These are phyloP conservation scores for Austrofundulus limnaeus DNA, from an alignment of 2,113 vertebrate species.

Conservation along the genomic window DNA sequence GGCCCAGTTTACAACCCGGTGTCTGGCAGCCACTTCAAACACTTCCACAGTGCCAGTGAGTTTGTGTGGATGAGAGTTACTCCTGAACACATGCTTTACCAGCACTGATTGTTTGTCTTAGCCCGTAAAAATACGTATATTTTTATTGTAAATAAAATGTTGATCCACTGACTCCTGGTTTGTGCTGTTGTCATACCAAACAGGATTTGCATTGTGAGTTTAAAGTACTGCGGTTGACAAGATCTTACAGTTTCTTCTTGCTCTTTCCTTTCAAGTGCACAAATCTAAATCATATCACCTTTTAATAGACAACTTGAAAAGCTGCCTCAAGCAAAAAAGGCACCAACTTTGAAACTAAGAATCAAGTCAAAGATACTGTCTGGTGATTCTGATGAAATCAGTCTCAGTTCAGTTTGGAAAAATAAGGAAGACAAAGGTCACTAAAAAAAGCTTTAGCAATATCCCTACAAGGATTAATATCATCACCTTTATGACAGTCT, in stretches of 20 bases:
- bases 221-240: no score
- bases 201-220: no score
- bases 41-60: slow-evolving; percentile 16
- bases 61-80: slow-evolving; percentile 1
- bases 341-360: no score
- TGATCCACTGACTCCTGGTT: not conserved
- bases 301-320: no score
- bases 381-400: not conserved
- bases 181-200: no score
- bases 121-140: no score
- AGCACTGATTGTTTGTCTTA: not conserved
- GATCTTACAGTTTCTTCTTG: not conserved
- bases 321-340: no score
- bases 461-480: not conserved
- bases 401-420: not conserved
- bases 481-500: not conserved
- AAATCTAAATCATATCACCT: no score
- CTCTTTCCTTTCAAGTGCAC: not conserved
- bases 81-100: not conserved
- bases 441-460: not conserved
- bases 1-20: slow-evolving; percentile 32
- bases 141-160: not conserved
- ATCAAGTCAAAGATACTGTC: no score
- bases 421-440: not conserved
- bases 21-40: slow-evolving; percentile 55